Evolutionary conservation across 2,113 vertebrate genomes (phyloP).

Genomic region (Orycteropus afer): DNA sequence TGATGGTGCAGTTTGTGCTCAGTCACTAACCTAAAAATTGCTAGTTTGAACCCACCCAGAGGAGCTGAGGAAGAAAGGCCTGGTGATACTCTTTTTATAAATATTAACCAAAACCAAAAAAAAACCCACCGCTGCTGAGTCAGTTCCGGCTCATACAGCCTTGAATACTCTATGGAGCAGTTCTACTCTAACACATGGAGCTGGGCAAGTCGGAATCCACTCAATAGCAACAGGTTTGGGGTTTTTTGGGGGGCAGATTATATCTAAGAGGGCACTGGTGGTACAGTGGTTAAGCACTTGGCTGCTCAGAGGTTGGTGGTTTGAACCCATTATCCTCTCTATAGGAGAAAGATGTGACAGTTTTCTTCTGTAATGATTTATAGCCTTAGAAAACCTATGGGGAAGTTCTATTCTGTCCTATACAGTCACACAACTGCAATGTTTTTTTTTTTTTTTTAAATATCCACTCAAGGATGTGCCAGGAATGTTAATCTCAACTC

Average conservation of each 20-base stretch:
- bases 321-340: no score
- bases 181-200: neutral
- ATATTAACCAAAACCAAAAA: neutral
- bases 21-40: neutral
- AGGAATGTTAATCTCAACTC: neutral
- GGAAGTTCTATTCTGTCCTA: no score
- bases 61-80: neutral
- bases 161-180: neutral
- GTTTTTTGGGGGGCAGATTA: no score
- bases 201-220: neutral
- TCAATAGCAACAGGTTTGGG: neutral
- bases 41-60: neutral
- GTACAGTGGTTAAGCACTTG: no score
- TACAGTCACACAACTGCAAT: no score
- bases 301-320: no score
- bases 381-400: no score
- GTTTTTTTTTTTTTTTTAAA: no score
- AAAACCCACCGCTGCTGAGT: neutral
- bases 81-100: neutral
- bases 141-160: neutral
- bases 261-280: no score
- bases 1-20: neutral
- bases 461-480: neutral
- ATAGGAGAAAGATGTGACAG: no score
- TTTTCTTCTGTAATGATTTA: no score